These are phyloP conservation scores for Ornithoptera priamus DNA, from an alignment of 2,888 invertebrate genomes.

Conservation along the genomic window DNA sequence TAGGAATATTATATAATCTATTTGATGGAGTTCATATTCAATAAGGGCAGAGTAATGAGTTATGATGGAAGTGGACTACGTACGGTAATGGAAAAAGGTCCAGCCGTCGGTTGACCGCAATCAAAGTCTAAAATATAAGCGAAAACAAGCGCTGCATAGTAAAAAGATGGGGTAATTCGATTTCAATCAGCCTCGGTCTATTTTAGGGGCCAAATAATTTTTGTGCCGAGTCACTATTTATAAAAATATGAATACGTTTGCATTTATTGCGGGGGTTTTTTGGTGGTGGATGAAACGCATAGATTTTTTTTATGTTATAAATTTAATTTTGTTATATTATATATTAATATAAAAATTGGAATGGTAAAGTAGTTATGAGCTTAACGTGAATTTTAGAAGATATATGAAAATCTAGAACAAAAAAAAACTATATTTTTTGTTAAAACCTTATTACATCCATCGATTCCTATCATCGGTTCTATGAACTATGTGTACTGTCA, in stretches of 20 bases:
- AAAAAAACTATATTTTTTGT: neutral
- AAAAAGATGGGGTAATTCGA: constrained; percentile 21
- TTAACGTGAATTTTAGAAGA: too few species aligned
- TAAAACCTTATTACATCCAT: too few species aligned
- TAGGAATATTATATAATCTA: neutral
- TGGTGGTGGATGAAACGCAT: neutral
- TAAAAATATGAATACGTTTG: neutral
- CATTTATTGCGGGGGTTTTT: neutral
- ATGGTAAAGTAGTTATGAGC: too few species aligned
- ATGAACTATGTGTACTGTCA: too few species aligned
- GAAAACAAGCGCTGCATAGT: constrained; percentile 28
- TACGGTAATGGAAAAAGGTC: constrained; percentile 30
- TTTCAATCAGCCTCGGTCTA: constrained; percentile 21
- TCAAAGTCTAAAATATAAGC: constrained; percentile 28
- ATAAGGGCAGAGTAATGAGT: constrained; percentile 27
- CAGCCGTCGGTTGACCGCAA: constrained; percentile 27
- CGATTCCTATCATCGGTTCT: too few species aligned
- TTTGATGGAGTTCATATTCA: constrained; percentile 17
- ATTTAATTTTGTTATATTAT: too few species aligned
- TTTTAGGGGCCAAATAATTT: constrained; percentile 10
- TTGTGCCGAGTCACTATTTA: neutral
- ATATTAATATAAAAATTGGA: too few species aligned
- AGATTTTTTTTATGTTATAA: neutral
- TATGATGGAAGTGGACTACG: constrained; percentile 27
- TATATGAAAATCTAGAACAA: neutral